These are phyloP conservation scores for Bettongia penicillata DNA, from an alignment of 2,113 vertebrate genomes.

Conservation along the genomic window DNA sequence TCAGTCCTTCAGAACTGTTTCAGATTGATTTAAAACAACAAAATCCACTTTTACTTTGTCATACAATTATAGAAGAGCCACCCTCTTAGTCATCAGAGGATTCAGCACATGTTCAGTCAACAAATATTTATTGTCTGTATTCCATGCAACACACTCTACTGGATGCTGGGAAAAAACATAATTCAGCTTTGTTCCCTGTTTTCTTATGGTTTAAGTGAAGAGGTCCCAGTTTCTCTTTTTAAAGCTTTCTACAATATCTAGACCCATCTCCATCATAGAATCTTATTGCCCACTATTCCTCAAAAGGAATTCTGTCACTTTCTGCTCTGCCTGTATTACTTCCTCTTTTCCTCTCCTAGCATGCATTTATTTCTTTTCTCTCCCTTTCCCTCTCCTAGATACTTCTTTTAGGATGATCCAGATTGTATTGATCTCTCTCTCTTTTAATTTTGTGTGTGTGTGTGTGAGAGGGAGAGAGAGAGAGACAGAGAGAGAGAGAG, in stretches of 20 bases:
- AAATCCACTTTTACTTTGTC: neutral
- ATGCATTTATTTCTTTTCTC: neutral
- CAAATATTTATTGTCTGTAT: neutral
- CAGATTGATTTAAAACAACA: slow-evolving; percentile 19
- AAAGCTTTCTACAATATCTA: neutral
- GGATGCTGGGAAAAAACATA: neutral
- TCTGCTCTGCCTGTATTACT: neutral
- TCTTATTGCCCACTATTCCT: neutral
- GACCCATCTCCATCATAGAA: neutral
- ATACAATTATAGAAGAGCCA: slow-evolving; percentile 13
- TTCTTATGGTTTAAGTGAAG: neutral
- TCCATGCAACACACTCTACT: neutral
- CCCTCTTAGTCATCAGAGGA: neutral
- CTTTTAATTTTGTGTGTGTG: neutral
- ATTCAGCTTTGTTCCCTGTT: neutral
- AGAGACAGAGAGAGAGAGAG: too few relatives aligned
- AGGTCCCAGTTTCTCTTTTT: neutral
- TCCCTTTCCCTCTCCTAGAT: neutral
- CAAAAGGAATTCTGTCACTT: neutral
- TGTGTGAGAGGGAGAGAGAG: too few relatives aligned
- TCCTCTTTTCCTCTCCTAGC: neutral
- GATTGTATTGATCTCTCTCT: neutral
- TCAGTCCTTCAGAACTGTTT: neutral
- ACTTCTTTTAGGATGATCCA: neutral
- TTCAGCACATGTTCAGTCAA: neutral